These are phyloP conservation scores for Drosophila teissieri DNA, from an alignment of 1,140 invertebrate species.

Conservation along the genomic window DNA sequence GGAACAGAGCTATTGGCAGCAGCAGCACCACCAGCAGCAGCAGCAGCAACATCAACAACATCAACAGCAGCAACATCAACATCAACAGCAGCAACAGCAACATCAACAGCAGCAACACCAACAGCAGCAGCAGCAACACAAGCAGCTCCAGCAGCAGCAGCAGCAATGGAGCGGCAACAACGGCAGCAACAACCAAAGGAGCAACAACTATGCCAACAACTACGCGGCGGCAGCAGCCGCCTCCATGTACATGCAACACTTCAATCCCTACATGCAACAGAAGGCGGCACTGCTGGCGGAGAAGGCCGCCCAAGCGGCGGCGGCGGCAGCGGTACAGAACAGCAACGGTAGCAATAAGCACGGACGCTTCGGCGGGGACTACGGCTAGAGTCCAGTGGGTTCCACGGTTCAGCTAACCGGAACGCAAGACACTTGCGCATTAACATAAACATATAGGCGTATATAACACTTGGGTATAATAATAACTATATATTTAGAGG, in stretches of 20 bases:
- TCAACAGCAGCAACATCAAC: conserved; percentile 25
- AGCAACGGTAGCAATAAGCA: conserved; percentile 57
- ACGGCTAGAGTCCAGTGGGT: conserved; percentile 44
- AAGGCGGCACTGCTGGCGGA: conserved; percentile 70
- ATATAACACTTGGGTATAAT: conserved; percentile 36
- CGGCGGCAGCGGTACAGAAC: conserved; percentile 44
- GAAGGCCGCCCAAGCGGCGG: conserved; percentile 64
- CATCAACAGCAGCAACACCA: conserved; percentile 46
- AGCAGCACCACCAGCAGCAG: conserved; percentile 59
- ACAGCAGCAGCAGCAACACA: conserved; percentile 51
- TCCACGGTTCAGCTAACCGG: conserved; percentile 1
- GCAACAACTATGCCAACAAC: conserved; percentile 64
- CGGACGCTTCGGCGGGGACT: conserved; percentile 68
- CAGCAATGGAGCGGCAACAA: conserved; percentile 28
- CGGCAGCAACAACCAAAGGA: conserved; percentile 33
- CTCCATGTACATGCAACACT: conserved; percentile 78
- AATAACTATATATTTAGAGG: conserved; percentile 61
- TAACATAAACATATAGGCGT: conserved; percentile 55
- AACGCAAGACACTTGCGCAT: conserved; percentile 55
- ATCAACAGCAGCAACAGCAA: conserved; percentile 28
- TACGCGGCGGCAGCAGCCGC: conserved; percentile 71
- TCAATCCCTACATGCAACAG: conserved; percentile 78
- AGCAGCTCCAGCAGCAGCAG: conserved; percentile 42
- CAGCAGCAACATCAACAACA: conserved; percentile 49
- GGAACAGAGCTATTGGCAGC: conserved; percentile 70